These are phyloP conservation scores for Catagonus wagneri DNA, from an alignment of 2,113 vertebrate genomes.

Conservation along the genomic window DNA sequence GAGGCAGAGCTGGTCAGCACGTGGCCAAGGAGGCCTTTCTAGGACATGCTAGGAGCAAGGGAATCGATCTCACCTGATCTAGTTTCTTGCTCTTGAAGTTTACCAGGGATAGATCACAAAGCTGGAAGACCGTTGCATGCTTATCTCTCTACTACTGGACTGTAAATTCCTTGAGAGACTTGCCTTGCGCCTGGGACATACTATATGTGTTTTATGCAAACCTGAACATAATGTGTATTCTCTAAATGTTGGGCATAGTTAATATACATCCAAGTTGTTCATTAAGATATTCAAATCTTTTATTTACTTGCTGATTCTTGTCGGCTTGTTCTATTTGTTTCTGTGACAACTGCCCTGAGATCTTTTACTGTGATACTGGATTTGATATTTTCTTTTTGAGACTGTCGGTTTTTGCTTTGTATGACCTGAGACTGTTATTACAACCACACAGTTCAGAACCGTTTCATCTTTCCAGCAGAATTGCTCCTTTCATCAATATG, in stretches of 20 bases:
- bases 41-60: not conserved
- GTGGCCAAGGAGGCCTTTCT: not conserved
- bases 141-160: not conserved
- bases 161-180: not conserved
- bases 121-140: too few relatives aligned
- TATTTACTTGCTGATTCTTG: not conserved
- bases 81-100: conserved; percentile 33
- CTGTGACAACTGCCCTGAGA: not conserved
- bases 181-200: not conserved
- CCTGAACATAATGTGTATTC: not conserved
- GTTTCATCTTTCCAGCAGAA: not conserved
- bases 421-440: not conserved
- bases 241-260: not conserved
- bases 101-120: not conserved
- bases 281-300: not conserved
- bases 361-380: not conserved
- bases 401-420: not conserved
- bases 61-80: not conserved
- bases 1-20: not conserved
- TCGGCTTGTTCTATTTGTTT: not conserved
- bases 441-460: not conserved
- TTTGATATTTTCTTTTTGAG: not conserved
- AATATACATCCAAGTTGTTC: not conserved
- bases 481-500: not conserved
- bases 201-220: not conserved